Evolutionary conservation across 2,888 invertebrate genomes (phyloP).

Genomic region (Macropis europaea): DNA sequence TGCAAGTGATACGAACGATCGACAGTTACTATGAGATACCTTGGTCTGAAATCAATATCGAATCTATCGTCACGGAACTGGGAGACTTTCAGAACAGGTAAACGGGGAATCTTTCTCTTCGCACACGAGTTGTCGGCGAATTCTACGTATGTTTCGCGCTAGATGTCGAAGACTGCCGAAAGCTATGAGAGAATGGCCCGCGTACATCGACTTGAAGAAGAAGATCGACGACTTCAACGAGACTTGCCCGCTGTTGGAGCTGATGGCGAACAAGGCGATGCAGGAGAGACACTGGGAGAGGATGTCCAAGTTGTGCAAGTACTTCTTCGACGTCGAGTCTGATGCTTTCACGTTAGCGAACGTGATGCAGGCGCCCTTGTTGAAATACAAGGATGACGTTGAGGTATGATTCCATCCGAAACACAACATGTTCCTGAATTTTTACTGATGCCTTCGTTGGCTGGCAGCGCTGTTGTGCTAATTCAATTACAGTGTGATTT

Average conservation of each 20-base stretch:
- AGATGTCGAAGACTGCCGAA: constrained; percentile 92
- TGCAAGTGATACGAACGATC: constrained; percentile 91
- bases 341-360: constrained; percentile 89
- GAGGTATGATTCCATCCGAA: constrained; percentile 82
- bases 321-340: constrained; percentile 89
- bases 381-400: constrained; percentile 92
- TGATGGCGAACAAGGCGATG: constrained; percentile 94
- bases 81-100: constrained; percentile 88
- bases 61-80: constrained; percentile 89
- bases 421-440: not conserved
- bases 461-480: too few species aligned
- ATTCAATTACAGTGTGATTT: too few species aligned
- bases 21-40: constrained; percentile 92
- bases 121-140: not conserved
- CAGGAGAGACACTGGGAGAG: constrained; percentile 89
- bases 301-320: constrained; percentile 83
- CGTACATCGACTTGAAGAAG: constrained; percentile 90
- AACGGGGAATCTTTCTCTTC: not conserved
- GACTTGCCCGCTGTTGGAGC: constrained; percentile 90
- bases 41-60: constrained; percentile 92
- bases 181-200: constrained; percentile 94
- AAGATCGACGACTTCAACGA: constrained; percentile 96
- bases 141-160: constrained; percentile 16
- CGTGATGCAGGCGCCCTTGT: constrained; percentile 91
- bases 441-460: too few species aligned